A percentile compares a stretch with the other conserved stretches of the same genome.
phyloP scores from a whole-genome alignment of 2,113 vertebrate species.

The Gasterosteus aculeatus region DNA sequence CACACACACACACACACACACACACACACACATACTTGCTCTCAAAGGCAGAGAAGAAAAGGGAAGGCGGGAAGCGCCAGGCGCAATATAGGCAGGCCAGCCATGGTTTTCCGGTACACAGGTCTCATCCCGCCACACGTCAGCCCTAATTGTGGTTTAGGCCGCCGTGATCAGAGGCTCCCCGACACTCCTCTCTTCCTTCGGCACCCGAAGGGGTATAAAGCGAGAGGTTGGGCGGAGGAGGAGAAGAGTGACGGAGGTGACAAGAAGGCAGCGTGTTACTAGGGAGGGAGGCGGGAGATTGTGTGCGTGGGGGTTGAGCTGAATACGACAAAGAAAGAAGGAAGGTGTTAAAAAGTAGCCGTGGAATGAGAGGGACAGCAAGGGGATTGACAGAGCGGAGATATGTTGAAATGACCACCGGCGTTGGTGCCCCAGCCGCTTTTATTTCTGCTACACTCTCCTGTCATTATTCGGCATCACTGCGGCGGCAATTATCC shows the following conservation, averaged over 20 bases:
- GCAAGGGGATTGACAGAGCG: conserved; percentile 12
- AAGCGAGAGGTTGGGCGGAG: conserved; percentile 19
- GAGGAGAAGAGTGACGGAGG: conserved; percentile 50
- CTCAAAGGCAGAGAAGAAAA: conserved; percentile 31
- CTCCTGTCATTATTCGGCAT: conserved; percentile 63
- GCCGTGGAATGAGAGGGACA: not conserved
- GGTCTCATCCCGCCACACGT: conserved; percentile 71
- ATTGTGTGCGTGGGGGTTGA: conserved; percentile 13
- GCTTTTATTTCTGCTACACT: conserved; percentile 60
- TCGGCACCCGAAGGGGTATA: conserved; percentile 43
- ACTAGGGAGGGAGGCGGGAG: conserved; percentile 37
- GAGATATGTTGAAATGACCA: conserved; percentile 48
- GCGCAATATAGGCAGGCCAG: conserved; percentile 38
- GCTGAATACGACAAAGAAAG: conserved; percentile 1
- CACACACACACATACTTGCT: conserved; percentile 5
- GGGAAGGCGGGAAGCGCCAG: conserved; percentile 11
- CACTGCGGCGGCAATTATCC: conserved; percentile 57
- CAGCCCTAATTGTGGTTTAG: conserved; percentile 68
- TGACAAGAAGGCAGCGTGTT: conserved; percentile 41
- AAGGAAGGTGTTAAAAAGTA: conserved; percentile 22
- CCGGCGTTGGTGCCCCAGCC: conserved; percentile 42
- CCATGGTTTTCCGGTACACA: conserved; percentile 69
- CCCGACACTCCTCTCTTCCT: conserved; percentile 57
- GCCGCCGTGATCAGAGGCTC: conserved; percentile 59
- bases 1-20: conserved; percentile 27